phyloP scores from a whole-genome alignment of 2,113 vertebrate species.

The Pelmatolapia mariae region DNA sequence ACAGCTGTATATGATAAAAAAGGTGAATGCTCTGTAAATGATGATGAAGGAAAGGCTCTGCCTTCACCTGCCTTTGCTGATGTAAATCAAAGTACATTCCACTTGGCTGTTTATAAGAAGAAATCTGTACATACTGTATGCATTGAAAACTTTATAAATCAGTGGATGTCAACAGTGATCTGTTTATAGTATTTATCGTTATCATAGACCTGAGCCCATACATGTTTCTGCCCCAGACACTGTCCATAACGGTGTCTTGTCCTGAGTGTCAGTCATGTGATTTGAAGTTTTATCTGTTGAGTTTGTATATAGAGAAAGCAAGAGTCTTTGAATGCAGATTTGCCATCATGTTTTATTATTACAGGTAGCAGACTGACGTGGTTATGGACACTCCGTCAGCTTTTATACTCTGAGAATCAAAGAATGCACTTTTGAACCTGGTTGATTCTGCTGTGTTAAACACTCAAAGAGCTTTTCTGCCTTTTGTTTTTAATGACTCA shows the following conservation, averaged over 20 bases:
- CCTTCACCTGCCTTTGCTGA: slow-evolving; percentile 64
- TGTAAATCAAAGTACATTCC: slow-evolving; percentile 73
- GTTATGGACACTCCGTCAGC: neutral
- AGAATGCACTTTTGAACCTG: slow-evolving; percentile 26
- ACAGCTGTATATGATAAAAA: neutral
- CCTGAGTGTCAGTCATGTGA: neutral
- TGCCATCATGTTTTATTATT: neutral
- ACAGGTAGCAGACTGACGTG: neutral
- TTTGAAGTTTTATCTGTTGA: neutral
- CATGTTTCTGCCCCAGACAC: neutral
- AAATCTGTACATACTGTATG: slow-evolving; percentile 68
- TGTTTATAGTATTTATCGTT: slow-evolving; percentile 44
- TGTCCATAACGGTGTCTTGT: neutral
- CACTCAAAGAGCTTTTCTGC: neutral
- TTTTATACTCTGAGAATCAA: slow-evolving; percentile 8
- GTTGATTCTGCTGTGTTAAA: neutral
- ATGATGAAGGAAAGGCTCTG: slow-evolving; percentile 17
- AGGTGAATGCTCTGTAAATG: slow-evolving; percentile 13
- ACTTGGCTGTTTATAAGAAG: slow-evolving; percentile 65
- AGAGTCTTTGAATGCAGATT: neutral
- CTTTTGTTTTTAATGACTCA: neutral
- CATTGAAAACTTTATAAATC: slow-evolving; percentile 68
- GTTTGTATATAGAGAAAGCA: neutral
- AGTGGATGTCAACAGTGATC: slow-evolving; percentile 48
- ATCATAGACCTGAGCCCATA: neutral